Conservation (phyloP, 2,113 vertebrate species). For the Nerophis ophidion region DNA sequence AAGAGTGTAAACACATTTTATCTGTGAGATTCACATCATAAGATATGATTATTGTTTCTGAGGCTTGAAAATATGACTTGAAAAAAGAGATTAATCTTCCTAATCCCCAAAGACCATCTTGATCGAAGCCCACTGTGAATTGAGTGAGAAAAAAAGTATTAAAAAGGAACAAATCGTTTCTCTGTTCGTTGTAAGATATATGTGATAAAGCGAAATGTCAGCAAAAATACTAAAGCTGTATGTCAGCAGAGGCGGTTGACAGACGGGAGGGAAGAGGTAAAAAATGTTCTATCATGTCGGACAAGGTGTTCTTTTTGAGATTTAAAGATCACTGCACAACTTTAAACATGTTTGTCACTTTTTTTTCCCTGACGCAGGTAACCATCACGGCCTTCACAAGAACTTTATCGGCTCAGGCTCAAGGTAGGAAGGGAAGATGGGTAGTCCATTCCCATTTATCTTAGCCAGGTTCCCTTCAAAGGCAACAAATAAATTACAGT, state of each 20-base stretch:
- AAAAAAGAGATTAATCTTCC: conserved; percentile 63
- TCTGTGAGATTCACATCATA: conserved; percentile 34
- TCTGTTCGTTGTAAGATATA: conserved; percentile 85
- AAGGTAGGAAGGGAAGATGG: conserved; percentile 65
- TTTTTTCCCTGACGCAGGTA: conserved; percentile 84
- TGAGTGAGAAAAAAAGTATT: conserved; percentile 43
- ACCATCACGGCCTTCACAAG: conserved; percentile 97
- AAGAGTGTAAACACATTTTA: conserved; percentile 39
- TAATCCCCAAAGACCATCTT: conserved; percentile 74
- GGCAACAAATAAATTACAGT: conserved; percentile 99
- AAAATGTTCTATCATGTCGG: conserved; percentile 99
- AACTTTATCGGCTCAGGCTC: conserved; percentile 92
- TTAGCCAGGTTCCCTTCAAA: conserved; percentile 99
- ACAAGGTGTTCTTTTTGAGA: conserved; percentile 99
- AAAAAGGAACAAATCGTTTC: conserved; percentile 77
- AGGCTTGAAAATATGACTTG: conserved; percentile 59
- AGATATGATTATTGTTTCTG: conserved; percentile 70
- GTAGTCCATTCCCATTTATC: conserved; percentile 94
- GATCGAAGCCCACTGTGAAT: conserved; percentile 70
- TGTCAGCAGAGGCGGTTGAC: conserved; percentile 91
- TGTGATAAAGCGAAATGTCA: conserved; percentile 99
- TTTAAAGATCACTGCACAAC: conserved; percentile 99
- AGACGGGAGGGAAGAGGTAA: conserved; percentile 94
- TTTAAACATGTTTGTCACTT: conserved; percentile 99
- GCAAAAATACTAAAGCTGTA: conserved; percentile 92